Base-by-base conservation (phyloP, 2,888 invertebrate species). In the Lissocephala sabroskyi region DNA sequence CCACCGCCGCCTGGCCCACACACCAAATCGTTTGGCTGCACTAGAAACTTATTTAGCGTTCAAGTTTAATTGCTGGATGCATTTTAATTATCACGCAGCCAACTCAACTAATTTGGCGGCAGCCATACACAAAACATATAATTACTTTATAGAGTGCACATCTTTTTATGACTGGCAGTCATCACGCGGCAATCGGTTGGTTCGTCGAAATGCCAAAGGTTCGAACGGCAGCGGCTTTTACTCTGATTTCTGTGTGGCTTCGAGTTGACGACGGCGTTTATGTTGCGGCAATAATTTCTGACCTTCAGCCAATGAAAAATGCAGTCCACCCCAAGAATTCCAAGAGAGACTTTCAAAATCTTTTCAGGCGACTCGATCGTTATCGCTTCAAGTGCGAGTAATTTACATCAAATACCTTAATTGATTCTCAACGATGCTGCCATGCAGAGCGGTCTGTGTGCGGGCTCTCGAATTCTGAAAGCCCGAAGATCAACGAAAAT, bases 351-450 rank as follows among this genome's bases (percentile, higher is more conserved):
- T n/a, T n/a, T n/a, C n/a, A n/a, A n/a, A n/a, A n/a, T n/a, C n/a
- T n/a, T n/a, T n/a, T n/a, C n/a, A n/a, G n/a, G n/a, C n/a, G n/a
- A n/a, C n/a, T n/a, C n/a, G n/a, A 54, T 45, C 43, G 23, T 52
- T 30, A 56, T 62, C 52, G 63, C 59, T 73, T 56, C 41, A 68
- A 65, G 73, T 68, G 67, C 55, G 68, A 49, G 63, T 55, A 67
- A 68, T 73, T 68, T 67, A 71, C 61, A 65, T 59, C 41, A 73
- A 65, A 65, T 65, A 64, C 55, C 53, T 70, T 68, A 68, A 68
- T 68, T 74, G 68, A 68, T 68, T 65, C 43, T 54, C 35, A 30
- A 23, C 23, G 7, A 23, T 23, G 7, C 7, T 23, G 23, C 7
- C 7, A n/a, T n/a, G n/a, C n/a, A n/a, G n/a, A n/a, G 30, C 26